A percentile compares a stretch with the other conserved stretches of the same genome.
phyloP scores from a whole-genome alignment of 2,797 vertebrate genomes.

The Parauchenoglanis ngamensis region DNA sequence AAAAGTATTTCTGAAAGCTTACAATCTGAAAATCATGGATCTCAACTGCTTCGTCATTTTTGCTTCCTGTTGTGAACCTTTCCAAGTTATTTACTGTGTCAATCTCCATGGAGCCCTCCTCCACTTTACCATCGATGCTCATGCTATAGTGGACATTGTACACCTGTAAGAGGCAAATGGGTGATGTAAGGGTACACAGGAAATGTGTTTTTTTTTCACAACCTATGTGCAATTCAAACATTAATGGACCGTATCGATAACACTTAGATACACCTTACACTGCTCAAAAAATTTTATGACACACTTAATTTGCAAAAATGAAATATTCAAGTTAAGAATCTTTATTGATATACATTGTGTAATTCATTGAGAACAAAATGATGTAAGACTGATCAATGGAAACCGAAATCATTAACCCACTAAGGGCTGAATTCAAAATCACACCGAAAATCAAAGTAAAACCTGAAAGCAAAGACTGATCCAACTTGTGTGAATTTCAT shows the following conservation, averaged over 20 bases:
- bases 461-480: no score
- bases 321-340: no score
- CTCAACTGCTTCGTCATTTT: slow-evolving; percentile 86
- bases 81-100: slow-evolving; percentile 88
- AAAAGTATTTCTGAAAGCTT: slow-evolving; percentile 63
- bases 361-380: no score
- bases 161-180: slow-evolving; percentile 72
- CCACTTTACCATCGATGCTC: slow-evolving; percentile 94
- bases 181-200: background rate
- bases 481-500: no score
- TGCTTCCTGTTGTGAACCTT: slow-evolving; percentile 88
- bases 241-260: background rate
- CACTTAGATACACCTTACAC: background rate
- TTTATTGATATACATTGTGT: no score
- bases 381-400: no score
- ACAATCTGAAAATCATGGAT: slow-evolving; percentile 94
- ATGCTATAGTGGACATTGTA: slow-evolving; percentile 95
- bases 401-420: no score
- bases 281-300: no score
- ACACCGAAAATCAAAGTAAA: no score
- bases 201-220: no score
- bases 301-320: no score
- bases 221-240: background rate
- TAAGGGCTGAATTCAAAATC: no score
- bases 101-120: slow-evolving; percentile 93